These are phyloP conservation scores for Schizopygopsis pylzovi DNA, from an alignment of 2,797 vertebrate genomes.

Conservation along the genomic window DNA sequence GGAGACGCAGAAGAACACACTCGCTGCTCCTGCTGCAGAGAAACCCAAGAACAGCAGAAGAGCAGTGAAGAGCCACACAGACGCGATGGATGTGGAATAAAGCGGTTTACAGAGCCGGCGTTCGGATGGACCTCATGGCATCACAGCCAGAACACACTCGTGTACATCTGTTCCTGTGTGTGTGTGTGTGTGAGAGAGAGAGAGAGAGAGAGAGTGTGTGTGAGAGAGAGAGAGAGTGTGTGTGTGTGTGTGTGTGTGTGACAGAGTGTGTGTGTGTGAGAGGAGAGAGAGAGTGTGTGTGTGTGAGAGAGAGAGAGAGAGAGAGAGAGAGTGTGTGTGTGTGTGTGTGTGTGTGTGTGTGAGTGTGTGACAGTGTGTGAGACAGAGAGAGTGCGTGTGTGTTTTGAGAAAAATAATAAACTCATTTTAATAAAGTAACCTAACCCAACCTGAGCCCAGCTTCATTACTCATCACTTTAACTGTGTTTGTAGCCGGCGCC, in stretches of 20 bases:
- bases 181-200: not conserved
- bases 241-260: not conserved
- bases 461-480: too few relatives aligned
- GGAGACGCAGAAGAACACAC: not conserved
- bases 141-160: not conserved
- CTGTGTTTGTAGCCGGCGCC: too few relatives aligned
- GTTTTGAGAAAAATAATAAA: not conserved
- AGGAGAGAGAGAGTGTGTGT: too few relatives aligned
- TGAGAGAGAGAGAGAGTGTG: too few relatives aligned
- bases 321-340: not conserved
- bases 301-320: not conserved
- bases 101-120: not conserved
- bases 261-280: not conserved
- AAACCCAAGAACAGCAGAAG: not conserved
- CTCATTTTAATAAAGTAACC: too few relatives aligned
- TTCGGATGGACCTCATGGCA: not conserved
- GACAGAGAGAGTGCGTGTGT: not conserved
- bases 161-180: not conserved
- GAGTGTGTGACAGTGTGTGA: too few relatives aligned
- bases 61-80: not conserved
- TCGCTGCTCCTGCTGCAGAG: fast-evolving
- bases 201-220: too few relatives aligned
- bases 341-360: too few relatives aligned
- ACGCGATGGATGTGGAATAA: not conserved
- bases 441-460: too few relatives aligned